Evolutionary conservation across 2,113 vertebrate species (phyloP), one percentile per base, ranked within the genome.

Genomic region (Perca flavescens): DNA sequence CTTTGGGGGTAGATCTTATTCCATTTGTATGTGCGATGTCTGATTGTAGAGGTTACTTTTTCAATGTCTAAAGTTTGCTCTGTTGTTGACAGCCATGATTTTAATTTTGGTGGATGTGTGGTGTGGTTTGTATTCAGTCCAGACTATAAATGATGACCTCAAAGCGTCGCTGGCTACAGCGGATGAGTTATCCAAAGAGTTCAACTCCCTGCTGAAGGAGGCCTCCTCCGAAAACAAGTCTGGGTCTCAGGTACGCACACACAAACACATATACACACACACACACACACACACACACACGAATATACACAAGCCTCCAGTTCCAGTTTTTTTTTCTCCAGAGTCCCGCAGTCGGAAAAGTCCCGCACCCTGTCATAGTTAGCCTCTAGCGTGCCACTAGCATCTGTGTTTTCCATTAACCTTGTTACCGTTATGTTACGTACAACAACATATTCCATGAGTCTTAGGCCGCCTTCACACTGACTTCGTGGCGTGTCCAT

Each of bases 131-230:
- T 69, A 2, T 86, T 64, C 87, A 96, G 95, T 96, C 86, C 93
- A 94, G 82, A 40, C 58, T 10, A 95, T 96, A 12, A 93, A 91
- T 5, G 89, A 95, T 8, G 95, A 96, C 68, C 88, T 96, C 53
- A 95, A 87, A 28, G 93, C 95, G 1, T 96, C 95, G 3, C 67
- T 96, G 77, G 94, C 94, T 21, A 93, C 89, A 19, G 95, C 95
- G 0, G 95, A 96, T 57, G 95, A 95, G 86, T 78, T 96, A 25
- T 95, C 95, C 77, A 93, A 69, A 43, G 94, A 96, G 77, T 96
- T 96, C 76, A 91, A 25, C 87, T 94, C 94, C 62, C n/a, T 96
- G 69, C 14, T 95, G 73, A 82, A 85, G 15, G 93, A 95, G 77
- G 88, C 74, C 11, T 82, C 91, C 6, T 56, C 90, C 22, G 40